Base-by-base conservation (phyloP, 2,888 invertebrate species). In the Thecophora atra region DNA sequence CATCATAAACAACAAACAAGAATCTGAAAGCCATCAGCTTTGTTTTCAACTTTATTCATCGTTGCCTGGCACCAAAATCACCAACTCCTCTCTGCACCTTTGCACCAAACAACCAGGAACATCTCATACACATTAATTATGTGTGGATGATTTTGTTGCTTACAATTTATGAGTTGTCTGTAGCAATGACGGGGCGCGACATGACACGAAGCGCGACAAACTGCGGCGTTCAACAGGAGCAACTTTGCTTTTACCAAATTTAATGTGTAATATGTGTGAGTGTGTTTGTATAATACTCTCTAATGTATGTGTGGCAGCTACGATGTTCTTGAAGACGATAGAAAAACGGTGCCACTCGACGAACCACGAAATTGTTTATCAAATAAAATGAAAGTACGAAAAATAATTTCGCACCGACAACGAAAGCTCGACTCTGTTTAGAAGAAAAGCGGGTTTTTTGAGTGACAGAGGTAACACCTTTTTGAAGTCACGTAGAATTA, bases 151-250 rank as follows among this genome's bases (percentile, higher is more conserved):
- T 66, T 66, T 66, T 13, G 47, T 52, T 52, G 30, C 52, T 51
- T 28, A 66, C 51, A 51, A 66, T 66, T 66, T 66, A 66, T 51
- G 66, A 66, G 52, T 51, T 66, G 51, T 30, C 28, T 52, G 51
- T 64, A n/a, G 19, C 30, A 30, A 52, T 28, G 24, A 65, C 30
- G 30, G n/a, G 66, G 7, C 52, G 24, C 30, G 19, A 21, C 42
- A 13, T 42, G 21, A 13, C n/a, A n/a, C 37, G 42, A n/a, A 42
- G 37, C 62, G 42, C 30, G 60, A 17, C 30, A 3, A 47, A 47
- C 17, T 7, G 13, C 13, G 7, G 44, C 44, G 13, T 7, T 44
- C 47, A 47, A n/a, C 4, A 13, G 15, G 3, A 13, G 54, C 2
- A 5, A 54, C 54, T 54, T 13, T 42, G 19, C 13, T 21, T 37